Percentiles rank a stretch among this genome's conserved stretches.
phyloP scores from a whole-genome alignment of 30 jellyfish, hydroid and myxozoan genomes.

The Rhopilema esculentum region DNA sequence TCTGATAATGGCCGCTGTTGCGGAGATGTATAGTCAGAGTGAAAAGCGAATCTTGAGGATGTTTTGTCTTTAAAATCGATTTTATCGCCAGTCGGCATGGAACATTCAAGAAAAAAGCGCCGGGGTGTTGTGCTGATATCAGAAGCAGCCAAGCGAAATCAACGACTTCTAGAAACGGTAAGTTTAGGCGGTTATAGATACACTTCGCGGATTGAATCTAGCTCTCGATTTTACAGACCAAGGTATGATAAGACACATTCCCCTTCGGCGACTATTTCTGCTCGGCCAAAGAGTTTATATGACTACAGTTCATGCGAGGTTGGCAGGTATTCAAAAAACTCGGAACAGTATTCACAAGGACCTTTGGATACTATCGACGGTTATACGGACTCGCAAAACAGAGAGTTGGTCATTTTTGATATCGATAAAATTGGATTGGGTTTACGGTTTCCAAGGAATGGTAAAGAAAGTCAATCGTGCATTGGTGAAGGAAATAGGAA shows the following conservation, averaged over 20 bases:
- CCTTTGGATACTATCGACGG: not conserved
- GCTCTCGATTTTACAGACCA: not conserved
- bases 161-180: constrained; percentile 22
- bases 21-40: not conserved
- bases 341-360: not conserved
- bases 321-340: not conserved
- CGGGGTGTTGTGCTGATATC: constrained; percentile 56
- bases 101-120: not conserved
- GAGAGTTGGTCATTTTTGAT: not conserved
- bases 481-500: not conserved
- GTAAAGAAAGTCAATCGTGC: not conserved
- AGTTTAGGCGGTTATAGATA: not conserved
- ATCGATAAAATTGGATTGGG: not conserved
- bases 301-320: not conserved
- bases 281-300: constrained; percentile 23
- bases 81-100: constrained; percentile 5
- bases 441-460: not conserved
- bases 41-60: not conserved
- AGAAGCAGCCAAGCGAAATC: constrained; percentile 62
- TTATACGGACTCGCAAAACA: not conserved
- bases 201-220: not conserved
- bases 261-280: not conserved
- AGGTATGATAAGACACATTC: constrained; percentile 7
- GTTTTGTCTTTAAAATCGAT: too few species aligned
- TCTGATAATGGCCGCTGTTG: not conserved